These are phyloP conservation scores for Ariolimax columbianus DNA, from an alignment of 2,888 invertebrate genomes.

Conservation along the genomic window DNA sequence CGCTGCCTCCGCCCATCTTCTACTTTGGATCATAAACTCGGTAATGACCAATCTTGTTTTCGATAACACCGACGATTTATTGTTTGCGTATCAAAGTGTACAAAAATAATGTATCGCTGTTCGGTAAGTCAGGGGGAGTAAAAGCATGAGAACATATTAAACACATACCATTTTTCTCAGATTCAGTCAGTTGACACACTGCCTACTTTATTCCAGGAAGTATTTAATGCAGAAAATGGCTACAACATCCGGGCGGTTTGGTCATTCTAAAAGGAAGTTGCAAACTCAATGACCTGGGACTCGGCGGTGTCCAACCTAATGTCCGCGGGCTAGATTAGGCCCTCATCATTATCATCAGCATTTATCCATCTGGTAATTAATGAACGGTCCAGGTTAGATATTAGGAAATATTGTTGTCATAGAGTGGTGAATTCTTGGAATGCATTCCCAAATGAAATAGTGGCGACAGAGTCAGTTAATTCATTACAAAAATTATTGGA, in stretches of 20 bases:
- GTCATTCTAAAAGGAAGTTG: not conserved
- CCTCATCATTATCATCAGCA: no score
- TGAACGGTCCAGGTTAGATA: no score
- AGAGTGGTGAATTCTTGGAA: no score
- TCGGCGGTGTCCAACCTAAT: no score
- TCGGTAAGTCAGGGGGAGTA: not conserved
- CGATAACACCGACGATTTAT: not conserved
- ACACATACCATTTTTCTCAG: conserved; percentile 23
- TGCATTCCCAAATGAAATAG: no score
- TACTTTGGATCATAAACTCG: not conserved
- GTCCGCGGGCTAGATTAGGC: no score
- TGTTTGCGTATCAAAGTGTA: not conserved
- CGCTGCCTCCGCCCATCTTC: not conserved
- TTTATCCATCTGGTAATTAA: no score
- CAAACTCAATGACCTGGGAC: no score
- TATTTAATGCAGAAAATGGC: conserved; percentile 53
- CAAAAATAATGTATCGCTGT: not conserved
- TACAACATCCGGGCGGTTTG: conserved; percentile 55
- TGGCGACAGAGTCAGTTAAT: no score
- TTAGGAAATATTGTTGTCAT: no score
- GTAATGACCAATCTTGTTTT: not conserved
- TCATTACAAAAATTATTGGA: no score
- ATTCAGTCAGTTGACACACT: not conserved
- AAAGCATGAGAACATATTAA: not conserved
- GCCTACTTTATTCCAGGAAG: conserved; percentile 31